Evolutionary conservation across 2,113 vertebrate genomes (phyloP).

Genomic region (Triplophysa dalaica): DNA sequence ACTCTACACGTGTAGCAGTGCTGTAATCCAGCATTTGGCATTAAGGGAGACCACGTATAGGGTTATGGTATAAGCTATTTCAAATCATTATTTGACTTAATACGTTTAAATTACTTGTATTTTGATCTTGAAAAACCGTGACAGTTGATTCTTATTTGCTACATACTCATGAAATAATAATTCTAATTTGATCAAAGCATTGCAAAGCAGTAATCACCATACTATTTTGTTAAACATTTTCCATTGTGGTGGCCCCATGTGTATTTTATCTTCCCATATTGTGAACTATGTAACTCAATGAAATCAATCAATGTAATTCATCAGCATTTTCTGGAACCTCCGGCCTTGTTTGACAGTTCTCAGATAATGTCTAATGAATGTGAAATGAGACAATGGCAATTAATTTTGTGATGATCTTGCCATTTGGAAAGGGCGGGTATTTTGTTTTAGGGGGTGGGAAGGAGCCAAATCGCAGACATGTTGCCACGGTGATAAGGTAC

Average conservation of each 20-base stretch:
- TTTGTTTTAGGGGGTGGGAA: slow-evolving; percentile 56
- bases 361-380: slow-evolving; percentile 55
- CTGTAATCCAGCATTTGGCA: background rate
- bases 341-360: slow-evolving; percentile 38
- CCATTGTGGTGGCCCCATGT: background rate
- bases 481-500: slow-evolving; percentile 81
- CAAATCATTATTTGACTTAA: background rate
- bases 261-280: background rate
- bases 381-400: slow-evolving; percentile 60
- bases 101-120: background rate
- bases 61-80: background rate
- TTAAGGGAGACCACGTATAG: background rate
- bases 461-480: slow-evolving; percentile 76
- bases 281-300: slow-evolving; percentile 2
- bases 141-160: background rate
- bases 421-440: slow-evolving; percentile 43
- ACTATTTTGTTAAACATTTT: background rate
- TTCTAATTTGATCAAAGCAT: background rate
- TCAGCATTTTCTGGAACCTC: slow-evolving; percentile 5
- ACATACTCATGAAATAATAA: background rate
- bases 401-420: slow-evolving; percentile 62
- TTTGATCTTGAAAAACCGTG: background rate
- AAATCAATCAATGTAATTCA: slow-evolving; percentile 25
- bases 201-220: background rate
- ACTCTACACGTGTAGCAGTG: background rate